Percentiles rank a stretch among this genome's conserved stretches.
These are phyloP conservation scores for Cavia aperea DNA, from an alignment of 2,113 vertebrate species.

Conservation along the genomic window DNA sequence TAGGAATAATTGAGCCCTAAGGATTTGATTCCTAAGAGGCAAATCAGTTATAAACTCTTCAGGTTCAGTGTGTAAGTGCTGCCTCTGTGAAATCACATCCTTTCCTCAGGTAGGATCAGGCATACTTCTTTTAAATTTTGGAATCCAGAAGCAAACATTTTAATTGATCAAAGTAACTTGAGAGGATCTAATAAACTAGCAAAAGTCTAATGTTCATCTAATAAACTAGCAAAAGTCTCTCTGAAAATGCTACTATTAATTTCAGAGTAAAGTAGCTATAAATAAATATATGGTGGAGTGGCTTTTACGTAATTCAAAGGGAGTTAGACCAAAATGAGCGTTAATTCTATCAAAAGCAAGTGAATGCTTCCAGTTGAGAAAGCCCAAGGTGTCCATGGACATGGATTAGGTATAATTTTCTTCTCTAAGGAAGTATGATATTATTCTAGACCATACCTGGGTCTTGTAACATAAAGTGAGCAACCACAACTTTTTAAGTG, in stretches of 20 bases:
- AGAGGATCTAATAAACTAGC: background rate
- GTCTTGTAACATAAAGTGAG: background rate
- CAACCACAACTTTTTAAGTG: no score
- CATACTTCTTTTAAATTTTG: background rate
- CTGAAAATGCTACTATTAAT: background rate
- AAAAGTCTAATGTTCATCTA: no score
- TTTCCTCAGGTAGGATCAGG: slow-evolving; percentile 23
- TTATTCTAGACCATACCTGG: background rate
- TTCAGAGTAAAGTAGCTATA: background rate
- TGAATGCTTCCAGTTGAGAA: background rate
- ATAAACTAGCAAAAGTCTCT: background rate
- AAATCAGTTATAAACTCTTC: slow-evolving; percentile 27
- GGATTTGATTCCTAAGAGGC: background rate
- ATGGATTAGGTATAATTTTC: background rate
- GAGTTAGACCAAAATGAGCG: background rate
- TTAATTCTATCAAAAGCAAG: background rate
- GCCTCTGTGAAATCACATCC: background rate
- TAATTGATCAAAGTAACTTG: background rate
- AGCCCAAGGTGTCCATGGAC: background rate
- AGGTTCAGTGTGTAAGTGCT: background rate
- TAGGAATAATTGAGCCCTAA: slow-evolving; percentile 31
- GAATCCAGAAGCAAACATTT: background rate
- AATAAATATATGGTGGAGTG: background rate
- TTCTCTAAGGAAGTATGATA: background rate
- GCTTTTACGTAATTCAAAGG: background rate